Percentiles rank a stretch among this genome's conserved stretches.
Conservation (phyloP, 1,140 invertebrate genomes). For the Dendroctonus ponderosae region DNA sequence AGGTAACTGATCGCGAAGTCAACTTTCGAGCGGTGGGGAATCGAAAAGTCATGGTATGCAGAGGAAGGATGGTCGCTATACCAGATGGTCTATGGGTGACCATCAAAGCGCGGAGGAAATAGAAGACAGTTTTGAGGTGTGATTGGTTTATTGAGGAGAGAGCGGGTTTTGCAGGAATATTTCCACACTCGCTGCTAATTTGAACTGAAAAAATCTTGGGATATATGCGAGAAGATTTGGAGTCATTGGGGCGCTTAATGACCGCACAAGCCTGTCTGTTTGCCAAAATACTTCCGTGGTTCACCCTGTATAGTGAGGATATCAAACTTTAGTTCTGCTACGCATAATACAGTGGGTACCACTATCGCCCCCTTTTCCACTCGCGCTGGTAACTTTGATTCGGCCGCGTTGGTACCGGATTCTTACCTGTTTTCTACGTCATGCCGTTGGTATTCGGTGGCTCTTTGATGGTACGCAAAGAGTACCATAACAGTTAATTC, state of each 20-base stretch:
- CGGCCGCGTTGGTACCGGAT: constrained; percentile 21
- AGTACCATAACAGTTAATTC: constrained; percentile 26
- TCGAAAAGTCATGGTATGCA: constrained; percentile 22
- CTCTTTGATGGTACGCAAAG: constrained; percentile 23
- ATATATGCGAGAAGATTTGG: too few relatives aligned
- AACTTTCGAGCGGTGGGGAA: constrained; percentile 15
- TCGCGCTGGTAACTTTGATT: constrained; percentile 1
- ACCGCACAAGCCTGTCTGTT: too few relatives aligned
- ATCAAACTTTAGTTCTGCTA: constrained; percentile 9
- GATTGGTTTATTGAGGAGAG: too few relatives aligned
- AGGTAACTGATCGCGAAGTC: constrained; percentile 18
- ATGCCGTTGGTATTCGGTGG: constrained; percentile 24
- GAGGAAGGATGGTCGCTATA: constrained; percentile 9
- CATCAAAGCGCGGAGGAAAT: background rate
- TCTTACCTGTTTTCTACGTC: constrained; percentile 23
- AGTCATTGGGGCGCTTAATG: too few relatives aligned
- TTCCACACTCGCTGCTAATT: too few relatives aligned
- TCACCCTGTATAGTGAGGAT: background rate
- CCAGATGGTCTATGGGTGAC: constrained; percentile 19
- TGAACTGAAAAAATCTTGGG: too few relatives aligned
- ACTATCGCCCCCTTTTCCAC: background rate
- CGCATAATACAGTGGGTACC: background rate
- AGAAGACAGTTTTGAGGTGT: constrained; percentile 18
- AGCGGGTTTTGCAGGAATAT: too few relatives aligned
- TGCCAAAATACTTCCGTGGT: background rate